A percentile compares a stretch with the other conserved stretches of the same genome.
Evolutionary conservation across 2,113 vertebrate species (phyloP).

Genomic region (Tupaia tana): DNA sequence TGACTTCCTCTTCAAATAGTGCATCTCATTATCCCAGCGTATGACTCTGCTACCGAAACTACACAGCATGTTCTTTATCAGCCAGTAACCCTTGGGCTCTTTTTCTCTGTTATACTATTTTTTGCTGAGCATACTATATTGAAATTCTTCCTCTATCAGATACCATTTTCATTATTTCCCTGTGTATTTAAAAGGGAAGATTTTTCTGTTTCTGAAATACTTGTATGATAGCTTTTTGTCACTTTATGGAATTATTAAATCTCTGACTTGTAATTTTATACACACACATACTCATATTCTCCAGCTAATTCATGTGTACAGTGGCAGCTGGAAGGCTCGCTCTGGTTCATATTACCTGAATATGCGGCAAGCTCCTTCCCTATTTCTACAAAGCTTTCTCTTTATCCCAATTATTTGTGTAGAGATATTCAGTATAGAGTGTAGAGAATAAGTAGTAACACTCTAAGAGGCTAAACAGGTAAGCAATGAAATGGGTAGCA

Average conservation of each 20-base stretch:
- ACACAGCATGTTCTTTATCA: not conserved
- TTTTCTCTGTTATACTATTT: not conserved
- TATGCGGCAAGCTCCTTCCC: not conserved
- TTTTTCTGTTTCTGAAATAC: not conserved
- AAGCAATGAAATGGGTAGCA: not conserved
- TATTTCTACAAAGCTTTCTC: not conserved
- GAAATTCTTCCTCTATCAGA: not conserved
- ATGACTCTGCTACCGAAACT: not conserved
- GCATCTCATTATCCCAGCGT: not conserved
- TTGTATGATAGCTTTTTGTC: not conserved
- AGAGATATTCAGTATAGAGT: not conserved
- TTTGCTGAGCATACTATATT: not conserved
- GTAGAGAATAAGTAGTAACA: not conserved
- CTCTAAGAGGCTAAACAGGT: not conserved
- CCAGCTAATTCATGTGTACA: not conserved
- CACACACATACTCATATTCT: not conserved
- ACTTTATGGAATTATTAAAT: not conserved
- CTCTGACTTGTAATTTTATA: not conserved
- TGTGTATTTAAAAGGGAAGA: not conserved
- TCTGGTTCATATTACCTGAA: not conserved
- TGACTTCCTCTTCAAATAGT: not conserved
- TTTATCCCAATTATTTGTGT: not conserved
- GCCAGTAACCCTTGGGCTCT: not conserved
- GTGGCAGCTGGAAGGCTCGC: not conserved
- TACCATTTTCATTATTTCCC: not conserved